Evolutionary conservation across 2,888 invertebrate genomes (phyloP), one percentile per base, ranked within the genome.

Genomic region (Tolmerus cingulatus): DNA sequence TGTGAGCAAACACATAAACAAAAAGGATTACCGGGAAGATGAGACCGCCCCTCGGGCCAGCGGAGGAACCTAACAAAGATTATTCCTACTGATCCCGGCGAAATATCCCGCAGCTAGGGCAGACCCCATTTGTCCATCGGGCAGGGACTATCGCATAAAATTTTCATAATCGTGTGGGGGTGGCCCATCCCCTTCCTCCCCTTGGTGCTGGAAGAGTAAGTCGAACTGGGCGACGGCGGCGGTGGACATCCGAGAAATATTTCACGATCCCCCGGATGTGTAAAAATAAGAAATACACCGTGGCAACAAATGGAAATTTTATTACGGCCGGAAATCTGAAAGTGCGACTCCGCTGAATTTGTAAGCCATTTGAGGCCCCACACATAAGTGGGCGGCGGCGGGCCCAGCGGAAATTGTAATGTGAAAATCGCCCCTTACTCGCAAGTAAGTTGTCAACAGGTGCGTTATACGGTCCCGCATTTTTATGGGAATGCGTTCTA

Each of bases 131-230:
- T 85, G 85, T 85, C 85, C 74, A 85, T 85, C 85, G 43, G 37
- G 12, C 16, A 16, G 85, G 85, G 9, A 37, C 46, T 34, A 46
- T 74, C 74, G 88, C 86, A 87, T 66, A 87, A 88, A 88, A 88
- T 88, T 88, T 86, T 88, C 88, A 88, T 88, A 88, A 87, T 88
- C 88, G 81, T 78, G 86, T 86, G 86, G 81, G 51, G 78, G 77
- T 74, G 23, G 23, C 66, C 66, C 51, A 51, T 51, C 27, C 9
- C 12, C 27, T 4, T 46, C 14, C 16, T 46, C 0, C 12, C 8
- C 12, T 23, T 9, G 27, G 27, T 12, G 12, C 23, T 66, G 66
- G 57, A 23, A 7, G 57, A 12, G 23, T 23, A 37, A 55, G 55
- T 74, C 55, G 57, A 86, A 82, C 7, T 8, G n/a, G 40, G 51